A percentile compares a stretch with the other conserved stretches of the same genome.
phyloP scores from a whole-genome alignment of 2,113 vertebrate species.

The Mesitornis unicolor region DNA sequence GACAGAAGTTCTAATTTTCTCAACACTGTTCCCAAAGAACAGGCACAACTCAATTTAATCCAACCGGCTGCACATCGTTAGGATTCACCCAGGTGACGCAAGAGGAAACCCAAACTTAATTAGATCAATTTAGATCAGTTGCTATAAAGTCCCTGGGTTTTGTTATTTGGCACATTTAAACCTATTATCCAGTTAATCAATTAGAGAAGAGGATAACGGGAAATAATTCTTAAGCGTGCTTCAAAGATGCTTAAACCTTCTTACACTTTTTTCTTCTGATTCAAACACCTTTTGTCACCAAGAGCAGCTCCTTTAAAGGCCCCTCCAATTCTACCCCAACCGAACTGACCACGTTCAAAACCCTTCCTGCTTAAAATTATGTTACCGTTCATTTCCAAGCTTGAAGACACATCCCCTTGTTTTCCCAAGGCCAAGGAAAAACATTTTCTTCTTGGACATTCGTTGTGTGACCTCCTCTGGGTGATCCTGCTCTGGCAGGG shows the following conservation, averaged over 20 bases:
- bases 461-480: too few relatives aligned
- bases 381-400: not conserved
- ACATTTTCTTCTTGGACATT: not conserved
- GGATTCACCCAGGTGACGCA: not conserved
- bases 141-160: constrained; percentile 44
- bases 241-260: constrained; percentile 25
- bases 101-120: constrained; percentile 23
- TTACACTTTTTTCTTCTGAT: constrained; percentile 18
- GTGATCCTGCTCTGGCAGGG: too few relatives aligned
- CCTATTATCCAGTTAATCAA: constrained; percentile 61
- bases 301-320: not conserved
- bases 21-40: not conserved
- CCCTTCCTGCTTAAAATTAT: not conserved
- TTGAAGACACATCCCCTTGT: not conserved
- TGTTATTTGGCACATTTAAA: constrained; percentile 62
- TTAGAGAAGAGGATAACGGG: constrained; percentile 48
- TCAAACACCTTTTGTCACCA: not conserved
- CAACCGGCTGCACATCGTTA: not conserved
- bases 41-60: not conserved
- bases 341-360: not conserved
- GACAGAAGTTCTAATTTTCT: not conserved
- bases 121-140: constrained; percentile 51
- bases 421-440: not conserved
- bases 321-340: not conserved
- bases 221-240: constrained; percentile 32